phyloP scores from a whole-genome alignment of 2,113 vertebrate species.

The Ophiodon elongatus region DNA sequence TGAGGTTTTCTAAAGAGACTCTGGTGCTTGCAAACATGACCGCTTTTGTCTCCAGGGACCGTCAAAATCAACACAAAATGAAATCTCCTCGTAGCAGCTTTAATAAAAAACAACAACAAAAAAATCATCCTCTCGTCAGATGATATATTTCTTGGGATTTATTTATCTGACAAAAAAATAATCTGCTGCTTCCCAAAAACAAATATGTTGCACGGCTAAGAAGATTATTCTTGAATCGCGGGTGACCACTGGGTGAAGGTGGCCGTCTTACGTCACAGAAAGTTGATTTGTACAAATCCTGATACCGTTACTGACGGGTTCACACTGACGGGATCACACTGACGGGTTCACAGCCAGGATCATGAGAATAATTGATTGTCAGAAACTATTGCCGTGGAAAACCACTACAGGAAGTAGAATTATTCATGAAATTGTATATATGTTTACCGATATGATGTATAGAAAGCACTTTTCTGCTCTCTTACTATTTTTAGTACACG shows the following conservation, averaged over 20 bases:
- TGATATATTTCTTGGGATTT: constrained; percentile 30
- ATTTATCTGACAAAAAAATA: constrained; percentile 38
- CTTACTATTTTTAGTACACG: constrained; percentile 55
- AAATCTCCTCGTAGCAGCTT: background rate
- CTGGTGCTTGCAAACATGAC: background rate
- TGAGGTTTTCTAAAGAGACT: background rate
- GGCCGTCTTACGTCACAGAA: constrained; percentile 21
- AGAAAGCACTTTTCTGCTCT: constrained; percentile 31
- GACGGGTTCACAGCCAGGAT: constrained; percentile 47
- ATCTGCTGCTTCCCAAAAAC: constrained; percentile 30
- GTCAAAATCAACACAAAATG: background rate
- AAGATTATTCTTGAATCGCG: constrained; percentile 49
- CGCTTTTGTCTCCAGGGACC: background rate
- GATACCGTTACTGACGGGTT: constrained; percentile 51
- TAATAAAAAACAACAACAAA: background rate
- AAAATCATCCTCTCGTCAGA: constrained; percentile 18
- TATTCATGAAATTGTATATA: constrained; percentile 62
- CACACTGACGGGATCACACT: constrained; percentile 48
- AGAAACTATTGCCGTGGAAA: constrained; percentile 48
- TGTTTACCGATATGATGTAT: constrained; percentile 32
- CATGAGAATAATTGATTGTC: constrained; percentile 62
- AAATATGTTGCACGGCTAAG: constrained; percentile 36
- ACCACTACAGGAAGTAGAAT: constrained; percentile 47
- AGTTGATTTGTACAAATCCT: constrained; percentile 34
- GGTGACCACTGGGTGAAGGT: constrained; percentile 31